These are phyloP conservation scores for Albula goreensis DNA, from an alignment of 2,113 vertebrate genomes.

Conservation along the genomic window DNA sequence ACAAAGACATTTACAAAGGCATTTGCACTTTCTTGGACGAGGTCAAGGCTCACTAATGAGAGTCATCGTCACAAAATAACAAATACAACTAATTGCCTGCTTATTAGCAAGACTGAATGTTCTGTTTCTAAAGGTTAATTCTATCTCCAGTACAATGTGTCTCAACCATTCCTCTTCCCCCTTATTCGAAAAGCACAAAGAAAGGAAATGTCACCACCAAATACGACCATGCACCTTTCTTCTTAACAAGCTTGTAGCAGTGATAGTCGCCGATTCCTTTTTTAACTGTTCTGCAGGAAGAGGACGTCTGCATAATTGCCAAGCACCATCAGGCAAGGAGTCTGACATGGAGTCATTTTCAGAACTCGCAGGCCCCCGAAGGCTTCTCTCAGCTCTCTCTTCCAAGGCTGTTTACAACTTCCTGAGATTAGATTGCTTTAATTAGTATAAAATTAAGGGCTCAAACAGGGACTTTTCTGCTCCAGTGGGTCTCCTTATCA, in stretches of 20 bases:
- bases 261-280: constrained; percentile 86
- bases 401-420: constrained; percentile 92
- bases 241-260: constrained; percentile 90
- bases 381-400: constrained; percentile 85
- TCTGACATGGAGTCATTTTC: constrained; percentile 74
- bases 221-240: constrained; percentile 70
- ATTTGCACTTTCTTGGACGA: constrained; percentile 60
- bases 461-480: not conserved
- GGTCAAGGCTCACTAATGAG: constrained; percentile 72
- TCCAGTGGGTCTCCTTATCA: not conserved
- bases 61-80: constrained; percentile 72
- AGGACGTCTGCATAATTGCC: constrained; percentile 93
- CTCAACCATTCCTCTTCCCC: constrained; percentile 59
- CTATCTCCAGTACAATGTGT: constrained; percentile 72
- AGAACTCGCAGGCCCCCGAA: constrained; percentile 87
- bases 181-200: constrained; percentile 36
- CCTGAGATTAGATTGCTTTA: constrained; percentile 98
- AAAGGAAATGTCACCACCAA: constrained; percentile 47
- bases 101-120: constrained; percentile 65
- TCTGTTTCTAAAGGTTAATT: constrained; percentile 77
- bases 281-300: constrained; percentile 68
- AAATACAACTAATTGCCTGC: constrained; percentile 70
- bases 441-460: constrained; percentile 80
- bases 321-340: constrained; percentile 93
- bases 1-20: constrained; percentile 44